A percentile compares a stretch with the other conserved stretches of the same genome.
Conservation (phyloP, 2,888 invertebrate genomes). For the Spisula solida region DNA sequence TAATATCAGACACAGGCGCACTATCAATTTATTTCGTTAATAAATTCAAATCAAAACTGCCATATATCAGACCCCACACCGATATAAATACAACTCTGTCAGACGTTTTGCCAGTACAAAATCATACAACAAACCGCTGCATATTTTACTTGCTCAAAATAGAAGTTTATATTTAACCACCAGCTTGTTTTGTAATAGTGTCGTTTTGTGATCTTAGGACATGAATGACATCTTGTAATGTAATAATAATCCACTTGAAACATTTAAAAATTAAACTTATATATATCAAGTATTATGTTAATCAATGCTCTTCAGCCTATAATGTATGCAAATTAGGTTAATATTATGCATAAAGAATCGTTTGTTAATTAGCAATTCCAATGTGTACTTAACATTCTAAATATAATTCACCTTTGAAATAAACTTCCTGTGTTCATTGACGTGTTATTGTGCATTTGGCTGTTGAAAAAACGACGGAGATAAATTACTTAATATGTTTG, state of each 20-base stretch:
- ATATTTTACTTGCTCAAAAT: conserved; percentile 1
- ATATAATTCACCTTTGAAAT: conserved; percentile 5
- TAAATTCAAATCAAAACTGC: too few species aligned
- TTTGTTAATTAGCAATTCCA: not conserved
- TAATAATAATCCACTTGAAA: not conserved
- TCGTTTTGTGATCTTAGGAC: not conserved
- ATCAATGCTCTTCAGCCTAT: not conserved
- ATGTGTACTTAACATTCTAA: not conserved
- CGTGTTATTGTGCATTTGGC: not conserved
- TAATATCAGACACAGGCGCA: too few species aligned
- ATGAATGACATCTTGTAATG: not conserved
- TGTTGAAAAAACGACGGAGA: not conserved
- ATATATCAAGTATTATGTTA: not conserved
- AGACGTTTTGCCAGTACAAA: not conserved
- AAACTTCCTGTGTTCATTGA: not conserved
- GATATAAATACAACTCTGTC: too few species aligned
- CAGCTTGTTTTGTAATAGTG: not conserved
- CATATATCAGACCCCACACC: too few species aligned
- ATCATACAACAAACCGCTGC: not conserved
- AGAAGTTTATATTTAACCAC: not conserved
- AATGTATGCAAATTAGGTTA: not conserved
- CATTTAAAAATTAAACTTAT: not conserved
- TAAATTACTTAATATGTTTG: too few species aligned
- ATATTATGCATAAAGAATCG: not conserved
- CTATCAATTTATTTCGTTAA: too few species aligned